These are phyloP conservation scores for Mesocentrotus franciscanus DNA, from an alignment of 53 echinoderm and acorn worm genomes.

Conservation along the genomic window DNA sequence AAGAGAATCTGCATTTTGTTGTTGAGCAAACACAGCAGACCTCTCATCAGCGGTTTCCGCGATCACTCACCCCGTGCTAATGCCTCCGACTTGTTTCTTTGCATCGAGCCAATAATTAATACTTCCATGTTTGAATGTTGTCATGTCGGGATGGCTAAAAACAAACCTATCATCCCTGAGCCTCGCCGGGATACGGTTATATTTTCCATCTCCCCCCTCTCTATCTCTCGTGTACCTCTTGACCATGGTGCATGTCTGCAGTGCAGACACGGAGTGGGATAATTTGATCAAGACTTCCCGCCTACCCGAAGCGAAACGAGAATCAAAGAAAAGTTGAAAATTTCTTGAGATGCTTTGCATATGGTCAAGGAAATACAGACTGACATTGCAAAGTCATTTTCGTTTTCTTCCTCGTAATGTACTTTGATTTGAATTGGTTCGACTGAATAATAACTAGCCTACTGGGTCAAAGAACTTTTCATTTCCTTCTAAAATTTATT, in stretches of 20 bases:
- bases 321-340: not conserved
- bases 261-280: conserved; percentile 33
- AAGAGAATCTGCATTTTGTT: not conserved
- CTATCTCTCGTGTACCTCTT: not conserved
- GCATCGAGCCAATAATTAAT: conserved; percentile 53
- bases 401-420: not conserved
- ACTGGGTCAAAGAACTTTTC: conserved; percentile 10
- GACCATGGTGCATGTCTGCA: conserved; percentile 7
- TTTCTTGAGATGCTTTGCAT: not conserved
- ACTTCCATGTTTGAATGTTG: conserved; percentile 60
- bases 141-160: conserved; percentile 55
- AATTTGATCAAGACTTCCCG: conserved; percentile 43
- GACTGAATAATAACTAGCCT: not conserved
- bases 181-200: not conserved
- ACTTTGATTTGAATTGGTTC: not conserved
- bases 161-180: conserved; percentile 38
- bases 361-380: conserved; percentile 6
- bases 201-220: conserved; percentile 28
- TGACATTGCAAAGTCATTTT: conserved; percentile 38
- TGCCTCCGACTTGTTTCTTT: not conserved
- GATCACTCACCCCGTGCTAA: not conserved
- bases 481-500: not conserved
- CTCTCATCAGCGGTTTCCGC: conserved; percentile 28
- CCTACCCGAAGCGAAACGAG: not conserved
- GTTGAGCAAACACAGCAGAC: conserved; percentile 19